Conservation (phyloP, 2,888 invertebrate species). For the Leucophenga maculata region DNA sequence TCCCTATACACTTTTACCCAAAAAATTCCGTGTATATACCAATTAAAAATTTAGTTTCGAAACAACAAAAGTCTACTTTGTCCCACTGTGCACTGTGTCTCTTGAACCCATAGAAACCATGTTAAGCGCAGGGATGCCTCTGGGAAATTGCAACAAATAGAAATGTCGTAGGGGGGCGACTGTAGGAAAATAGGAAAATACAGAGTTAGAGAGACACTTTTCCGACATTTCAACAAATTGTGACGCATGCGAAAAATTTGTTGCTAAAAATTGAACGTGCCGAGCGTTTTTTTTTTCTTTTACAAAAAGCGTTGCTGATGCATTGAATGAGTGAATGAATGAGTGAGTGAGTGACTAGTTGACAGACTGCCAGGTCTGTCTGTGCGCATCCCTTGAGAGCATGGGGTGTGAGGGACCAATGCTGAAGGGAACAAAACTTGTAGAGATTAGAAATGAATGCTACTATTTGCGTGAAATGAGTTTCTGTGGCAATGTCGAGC, state of each 20-base stretch:
- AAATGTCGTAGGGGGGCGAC: constrained; percentile 48
- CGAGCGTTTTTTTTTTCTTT: neutral
- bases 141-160: constrained; percentile 55
- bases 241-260: neutral
- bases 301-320: neutral
- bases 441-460: neutral
- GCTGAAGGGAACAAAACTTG: too few species aligned
- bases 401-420: too few species aligned
- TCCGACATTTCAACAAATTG: neutral
- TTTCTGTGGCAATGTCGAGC: neutral
- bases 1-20: too few species aligned
- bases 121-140: constrained; percentile 1
- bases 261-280: neutral
- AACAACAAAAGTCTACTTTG: neutral
- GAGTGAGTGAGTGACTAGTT: constrained; percentile 1
- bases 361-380: neutral
- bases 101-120: neutral
- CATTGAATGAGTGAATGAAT: neutral
- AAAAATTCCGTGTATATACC: too few species aligned
- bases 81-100: too few species aligned
- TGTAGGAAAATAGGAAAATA: neutral
- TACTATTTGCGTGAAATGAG: constrained; percentile 14
- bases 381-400: neutral
- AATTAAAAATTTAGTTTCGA: neutral
- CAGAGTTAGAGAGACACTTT: neutral